Evolutionary conservation across 64 coral and sea anemone species (phyloP).

Genomic region (Stylophora pistillata): DNA sequence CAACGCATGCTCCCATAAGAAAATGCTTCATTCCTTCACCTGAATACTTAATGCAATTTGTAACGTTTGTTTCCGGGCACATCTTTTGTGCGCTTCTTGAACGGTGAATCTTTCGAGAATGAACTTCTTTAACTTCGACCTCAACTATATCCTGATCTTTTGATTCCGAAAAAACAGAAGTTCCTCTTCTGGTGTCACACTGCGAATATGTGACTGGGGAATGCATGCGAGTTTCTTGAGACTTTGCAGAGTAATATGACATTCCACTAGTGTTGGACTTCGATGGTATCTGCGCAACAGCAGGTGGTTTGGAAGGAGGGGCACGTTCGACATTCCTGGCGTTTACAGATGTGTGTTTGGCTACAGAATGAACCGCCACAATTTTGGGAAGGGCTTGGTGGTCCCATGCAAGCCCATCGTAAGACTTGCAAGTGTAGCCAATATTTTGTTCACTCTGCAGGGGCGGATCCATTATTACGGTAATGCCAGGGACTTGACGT

Average conservation of each 20-base stretch:
- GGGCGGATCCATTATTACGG: background rate
- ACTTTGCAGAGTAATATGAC: background rate
- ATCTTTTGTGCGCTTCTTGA: background rate
- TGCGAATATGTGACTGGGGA: background rate
- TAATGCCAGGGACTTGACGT: background rate
- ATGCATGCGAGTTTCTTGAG: background rate
- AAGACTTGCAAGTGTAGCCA: background rate
- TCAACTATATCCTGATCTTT: background rate
- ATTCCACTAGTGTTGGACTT: too few species aligned
- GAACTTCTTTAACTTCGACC: background rate
- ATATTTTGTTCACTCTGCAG: background rate
- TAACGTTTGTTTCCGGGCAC: background rate
- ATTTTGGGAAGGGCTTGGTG: constrained; percentile 38
- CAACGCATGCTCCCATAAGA: background rate
- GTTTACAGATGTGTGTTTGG: background rate
- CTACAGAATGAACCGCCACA: constrained; percentile 50
- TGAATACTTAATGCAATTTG: background rate
- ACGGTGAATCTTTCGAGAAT: background rate
- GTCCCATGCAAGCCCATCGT: constrained; percentile 31
- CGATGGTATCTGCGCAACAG: too few species aligned
- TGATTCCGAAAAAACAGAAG: background rate
- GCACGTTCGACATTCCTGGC: background rate
- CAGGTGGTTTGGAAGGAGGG: background rate
- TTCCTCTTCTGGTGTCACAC: background rate
- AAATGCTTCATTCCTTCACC: background rate